Conservation (phyloP, 2,113 vertebrate genomes). For the Eubucco bourcierii region DNA sequence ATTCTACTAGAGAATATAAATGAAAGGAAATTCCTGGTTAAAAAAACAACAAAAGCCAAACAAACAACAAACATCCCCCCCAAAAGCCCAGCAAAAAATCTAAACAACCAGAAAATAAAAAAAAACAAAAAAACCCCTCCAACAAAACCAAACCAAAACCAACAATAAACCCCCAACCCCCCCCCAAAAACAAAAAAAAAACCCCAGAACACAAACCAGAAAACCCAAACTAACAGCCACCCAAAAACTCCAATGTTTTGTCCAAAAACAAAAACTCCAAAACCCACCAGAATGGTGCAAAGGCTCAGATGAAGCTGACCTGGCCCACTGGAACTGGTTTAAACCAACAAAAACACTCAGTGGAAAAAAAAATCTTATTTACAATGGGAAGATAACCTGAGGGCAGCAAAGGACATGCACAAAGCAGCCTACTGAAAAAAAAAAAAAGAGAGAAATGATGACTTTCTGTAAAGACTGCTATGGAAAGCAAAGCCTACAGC, state of each 20-base stretch:
- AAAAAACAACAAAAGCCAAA: not conserved
- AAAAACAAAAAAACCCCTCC: too few species aligned
- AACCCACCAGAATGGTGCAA: not conserved
- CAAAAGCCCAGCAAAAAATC: too few species aligned
- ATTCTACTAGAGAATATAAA: not conserved
- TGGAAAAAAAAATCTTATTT: not conserved
- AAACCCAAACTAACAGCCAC: too few species aligned
- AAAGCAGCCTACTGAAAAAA: not conserved
- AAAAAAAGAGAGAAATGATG: not conserved
- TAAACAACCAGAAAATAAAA: too few species aligned
- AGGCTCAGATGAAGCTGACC: not conserved
- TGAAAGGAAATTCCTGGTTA: not conserved
- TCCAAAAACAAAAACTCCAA: too few species aligned
- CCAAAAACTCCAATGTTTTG: too few species aligned
- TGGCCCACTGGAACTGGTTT: not conserved
- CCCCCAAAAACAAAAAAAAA: too few species aligned
- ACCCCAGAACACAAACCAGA: too few species aligned
- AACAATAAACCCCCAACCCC: too few species aligned
- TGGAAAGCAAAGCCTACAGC: slow-evolving; percentile 73
- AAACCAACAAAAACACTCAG: not conserved
- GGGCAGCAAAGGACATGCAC: slow-evolving; percentile 36
- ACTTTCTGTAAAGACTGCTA: slow-evolving; percentile 53
- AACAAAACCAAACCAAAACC: too few species aligned
- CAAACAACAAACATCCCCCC: too few species aligned
- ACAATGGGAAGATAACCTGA: not conserved